phyloP scores from a whole-genome alignment of 2,888 invertebrate species.

The Acanthosepion lycidas region DNA sequence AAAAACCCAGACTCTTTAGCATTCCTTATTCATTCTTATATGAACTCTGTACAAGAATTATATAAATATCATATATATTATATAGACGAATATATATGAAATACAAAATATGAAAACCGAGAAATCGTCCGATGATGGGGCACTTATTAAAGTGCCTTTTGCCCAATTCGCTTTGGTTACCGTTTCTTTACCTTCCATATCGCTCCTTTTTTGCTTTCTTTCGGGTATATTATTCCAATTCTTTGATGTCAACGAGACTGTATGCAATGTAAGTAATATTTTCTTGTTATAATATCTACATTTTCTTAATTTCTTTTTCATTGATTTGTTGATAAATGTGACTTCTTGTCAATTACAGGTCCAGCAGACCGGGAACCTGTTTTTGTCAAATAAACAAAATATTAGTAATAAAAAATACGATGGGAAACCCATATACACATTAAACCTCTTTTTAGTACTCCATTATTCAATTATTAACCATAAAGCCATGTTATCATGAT shows the following conservation, averaged over 20 bases:
- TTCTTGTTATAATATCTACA: neutral
- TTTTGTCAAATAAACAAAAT: no score
- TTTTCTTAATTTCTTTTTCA: neutral
- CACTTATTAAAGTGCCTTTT: slow-evolving; percentile 64
- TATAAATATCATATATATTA: neutral
- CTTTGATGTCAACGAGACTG: slow-evolving; percentile 95
- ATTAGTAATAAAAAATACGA: no score
- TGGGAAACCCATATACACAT: no score
- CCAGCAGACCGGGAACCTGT: no score
- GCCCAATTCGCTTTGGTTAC: slow-evolving; percentile 85
- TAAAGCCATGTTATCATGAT: no score
- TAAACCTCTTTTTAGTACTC: no score
- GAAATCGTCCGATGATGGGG: slow-evolving; percentile 21
- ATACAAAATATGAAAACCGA: slow-evolving; percentile 38
- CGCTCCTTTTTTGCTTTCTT: slow-evolving; percentile 89
- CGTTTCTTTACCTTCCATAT: slow-evolving; percentile 87
- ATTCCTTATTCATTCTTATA: neutral
- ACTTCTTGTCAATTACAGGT: no score
- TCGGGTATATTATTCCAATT: slow-evolving; percentile 92
- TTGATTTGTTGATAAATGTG: no score
- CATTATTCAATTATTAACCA: no score
- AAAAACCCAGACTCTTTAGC: no score
- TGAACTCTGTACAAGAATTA: neutral
- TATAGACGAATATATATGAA: slow-evolving; percentile 6
- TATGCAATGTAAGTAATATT: slow-evolving; percentile 88